A percentile compares a stretch with the other conserved stretches of the same genome.
Evolutionary conservation across 2,113 vertebrate species (phyloP).

Genomic region (Labeo catla): DNA sequence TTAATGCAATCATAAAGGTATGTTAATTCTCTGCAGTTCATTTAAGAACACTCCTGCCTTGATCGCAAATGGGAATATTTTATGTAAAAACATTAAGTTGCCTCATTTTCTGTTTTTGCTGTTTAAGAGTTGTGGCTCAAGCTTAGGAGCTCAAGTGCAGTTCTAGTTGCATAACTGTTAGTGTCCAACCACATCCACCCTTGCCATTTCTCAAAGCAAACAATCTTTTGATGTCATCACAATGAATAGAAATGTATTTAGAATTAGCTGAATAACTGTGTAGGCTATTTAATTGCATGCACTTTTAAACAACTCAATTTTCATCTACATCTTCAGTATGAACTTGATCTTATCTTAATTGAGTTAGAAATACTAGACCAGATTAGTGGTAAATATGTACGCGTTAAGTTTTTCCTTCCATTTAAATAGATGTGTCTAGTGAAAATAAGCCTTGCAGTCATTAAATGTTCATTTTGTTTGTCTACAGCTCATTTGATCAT

Average conservation of each 20-base stretch:
- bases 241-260: not conserved
- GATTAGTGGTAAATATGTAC: not conserved
- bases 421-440: not conserved
- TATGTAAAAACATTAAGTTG: not conserved
- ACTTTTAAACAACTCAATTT: not conserved
- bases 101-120: not conserved
- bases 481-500: not conserved
- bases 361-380: not conserved
- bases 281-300: not conserved
- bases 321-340: not conserved
- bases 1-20: not conserved
- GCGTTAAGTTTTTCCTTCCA: not conserved
- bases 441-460: not conserved
- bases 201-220: not conserved
- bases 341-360: not conserved
- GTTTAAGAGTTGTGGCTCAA: not conserved
- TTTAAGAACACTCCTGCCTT: not conserved
- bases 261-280: not conserved
- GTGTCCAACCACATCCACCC: not conserved
- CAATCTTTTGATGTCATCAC: not conserved
- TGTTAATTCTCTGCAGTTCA: not conserved
- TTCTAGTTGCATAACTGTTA: not conserved
- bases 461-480: not conserved
- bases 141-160: not conserved
- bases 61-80: not conserved